These are phyloP conservation scores for Lasioglossum morio DNA, from an alignment of 2,888 invertebrate species.

Conservation along the genomic window DNA sequence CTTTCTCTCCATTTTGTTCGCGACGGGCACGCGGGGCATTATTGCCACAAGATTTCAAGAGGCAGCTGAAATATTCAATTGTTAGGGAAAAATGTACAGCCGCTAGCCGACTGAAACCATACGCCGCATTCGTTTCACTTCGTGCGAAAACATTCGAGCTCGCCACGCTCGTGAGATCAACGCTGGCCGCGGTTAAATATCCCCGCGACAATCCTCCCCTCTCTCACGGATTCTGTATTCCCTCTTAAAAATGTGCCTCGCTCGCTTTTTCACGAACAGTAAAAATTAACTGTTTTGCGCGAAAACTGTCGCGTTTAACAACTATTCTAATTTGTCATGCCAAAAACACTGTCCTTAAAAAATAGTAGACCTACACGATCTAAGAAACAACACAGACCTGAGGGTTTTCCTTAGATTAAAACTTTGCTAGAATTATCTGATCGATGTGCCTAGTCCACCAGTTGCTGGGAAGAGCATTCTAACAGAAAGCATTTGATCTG, in stretches of 20 bases:
- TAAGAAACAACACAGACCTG: no score
- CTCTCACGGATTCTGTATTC: neutral
- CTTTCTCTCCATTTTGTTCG: neutral
- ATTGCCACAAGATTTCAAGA: neutral
- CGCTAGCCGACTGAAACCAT: neutral
- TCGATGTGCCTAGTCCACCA: no score
- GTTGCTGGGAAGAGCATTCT: neutral
- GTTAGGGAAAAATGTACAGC: neutral
- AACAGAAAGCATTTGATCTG: neutral
- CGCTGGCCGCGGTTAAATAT: neutral
- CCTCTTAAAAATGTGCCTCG: neutral
- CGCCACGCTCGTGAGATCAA: neutral
- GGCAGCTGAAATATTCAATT: constrained; percentile 1
- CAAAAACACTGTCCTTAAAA: neutral
- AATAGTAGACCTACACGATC: no score
- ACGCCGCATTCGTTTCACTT: neutral
- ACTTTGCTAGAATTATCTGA: no score
- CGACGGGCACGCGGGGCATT: neutral
- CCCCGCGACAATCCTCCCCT: neutral
- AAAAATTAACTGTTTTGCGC: neutral
- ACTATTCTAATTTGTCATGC: neutral
- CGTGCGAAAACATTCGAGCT: neutral
- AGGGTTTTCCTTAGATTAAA: no score
- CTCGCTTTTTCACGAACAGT: neutral
- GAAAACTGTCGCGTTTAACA: neutral